These are phyloP conservation scores for Melieria crassipennis DNA, from an alignment of 2,888 invertebrate genomes.

Conservation along the genomic window DNA sequence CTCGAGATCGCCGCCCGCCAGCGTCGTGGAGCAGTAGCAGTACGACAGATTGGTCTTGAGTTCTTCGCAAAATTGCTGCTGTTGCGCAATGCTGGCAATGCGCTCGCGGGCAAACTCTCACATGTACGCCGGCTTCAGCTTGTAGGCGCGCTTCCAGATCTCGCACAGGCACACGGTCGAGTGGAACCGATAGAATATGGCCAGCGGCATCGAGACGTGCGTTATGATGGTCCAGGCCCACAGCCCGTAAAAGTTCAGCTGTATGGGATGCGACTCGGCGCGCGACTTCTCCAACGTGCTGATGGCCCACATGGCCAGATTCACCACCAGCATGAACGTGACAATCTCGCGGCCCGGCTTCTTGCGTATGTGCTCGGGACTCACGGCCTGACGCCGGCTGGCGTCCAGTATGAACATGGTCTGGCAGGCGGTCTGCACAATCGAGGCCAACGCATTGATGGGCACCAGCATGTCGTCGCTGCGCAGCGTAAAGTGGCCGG, in stretches of 20 bases:
- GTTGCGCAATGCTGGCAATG: slow-evolving; percentile 64
- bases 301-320: slow-evolving; percentile 94
- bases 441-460: slow-evolving; percentile 83
- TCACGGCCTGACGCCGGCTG: slow-evolving; percentile 83
- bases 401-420: slow-evolving; percentile 93
- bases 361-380: slow-evolving; percentile 81
- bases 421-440: slow-evolving; percentile 89
- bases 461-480: slow-evolving; percentile 84
- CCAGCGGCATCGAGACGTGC: slow-evolving; percentile 91
- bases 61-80: slow-evolving; percentile 62
- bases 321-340: slow-evolving; percentile 89
- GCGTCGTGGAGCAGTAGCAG: slow-evolving; percentile 61
- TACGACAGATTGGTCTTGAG: slow-evolving; percentile 61
- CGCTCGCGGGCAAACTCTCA: slow-evolving; percentile 68
- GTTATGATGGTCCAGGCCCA: slow-evolving; percentile 98
- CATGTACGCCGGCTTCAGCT: slow-evolving; percentile 88
- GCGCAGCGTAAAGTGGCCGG: slow-evolving; percentile 87
- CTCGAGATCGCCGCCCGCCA: slow-evolving; percentile 59
- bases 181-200: slow-evolving; percentile 94
- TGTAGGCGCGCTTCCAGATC: slow-evolving; percentile 96
- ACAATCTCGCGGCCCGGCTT: slow-evolving; percentile 95
- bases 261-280: slow-evolving; percentile 91
- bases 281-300: slow-evolving; percentile 91
- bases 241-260: slow-evolving; percentile 89
- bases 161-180: slow-evolving; percentile 95